Conservation (phyloP, 2,797 vertebrate species). For the Cossypha dichroa region DNA sequence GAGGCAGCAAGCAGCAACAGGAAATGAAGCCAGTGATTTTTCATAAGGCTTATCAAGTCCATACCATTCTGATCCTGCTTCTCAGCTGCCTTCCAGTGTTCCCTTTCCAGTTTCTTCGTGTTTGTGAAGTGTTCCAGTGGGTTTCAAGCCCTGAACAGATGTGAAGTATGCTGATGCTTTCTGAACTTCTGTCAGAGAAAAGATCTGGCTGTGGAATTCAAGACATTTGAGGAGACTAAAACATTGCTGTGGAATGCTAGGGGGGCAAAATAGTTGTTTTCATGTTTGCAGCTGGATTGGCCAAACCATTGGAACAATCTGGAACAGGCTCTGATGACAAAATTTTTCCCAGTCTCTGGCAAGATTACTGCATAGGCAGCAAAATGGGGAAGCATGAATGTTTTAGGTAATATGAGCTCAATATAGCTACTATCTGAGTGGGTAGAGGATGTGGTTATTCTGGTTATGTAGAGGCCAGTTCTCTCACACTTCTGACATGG, state of each 20-base stretch:
- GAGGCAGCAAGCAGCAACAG: neutral
- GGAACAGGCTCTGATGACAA: neutral
- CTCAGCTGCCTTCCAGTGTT: neutral
- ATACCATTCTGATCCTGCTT: neutral
- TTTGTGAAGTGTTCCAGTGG: neutral
- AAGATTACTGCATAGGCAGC: neutral
- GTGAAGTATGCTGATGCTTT: neutral
- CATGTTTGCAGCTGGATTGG: neutral
- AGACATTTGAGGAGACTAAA: neutral
- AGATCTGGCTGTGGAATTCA: neutral
- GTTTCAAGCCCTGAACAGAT: neutral
- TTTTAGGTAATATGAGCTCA: neutral
- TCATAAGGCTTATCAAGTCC: neutral
- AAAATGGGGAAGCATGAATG: neutral
- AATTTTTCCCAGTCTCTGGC: neutral
- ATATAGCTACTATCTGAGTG: neutral
- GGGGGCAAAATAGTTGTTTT: neutral
- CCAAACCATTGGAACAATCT: neutral
- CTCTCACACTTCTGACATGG: neutral
- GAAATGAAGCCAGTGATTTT: conserved; percentile 4
- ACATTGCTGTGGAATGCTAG: neutral
- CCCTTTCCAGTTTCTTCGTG: neutral
- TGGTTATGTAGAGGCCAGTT: neutral
- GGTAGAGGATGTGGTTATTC: neutral
- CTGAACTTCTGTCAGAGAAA: neutral